phyloP scores from a whole-genome alignment of 2,113 vertebrate genomes.

The Micromys minutus region DNA sequence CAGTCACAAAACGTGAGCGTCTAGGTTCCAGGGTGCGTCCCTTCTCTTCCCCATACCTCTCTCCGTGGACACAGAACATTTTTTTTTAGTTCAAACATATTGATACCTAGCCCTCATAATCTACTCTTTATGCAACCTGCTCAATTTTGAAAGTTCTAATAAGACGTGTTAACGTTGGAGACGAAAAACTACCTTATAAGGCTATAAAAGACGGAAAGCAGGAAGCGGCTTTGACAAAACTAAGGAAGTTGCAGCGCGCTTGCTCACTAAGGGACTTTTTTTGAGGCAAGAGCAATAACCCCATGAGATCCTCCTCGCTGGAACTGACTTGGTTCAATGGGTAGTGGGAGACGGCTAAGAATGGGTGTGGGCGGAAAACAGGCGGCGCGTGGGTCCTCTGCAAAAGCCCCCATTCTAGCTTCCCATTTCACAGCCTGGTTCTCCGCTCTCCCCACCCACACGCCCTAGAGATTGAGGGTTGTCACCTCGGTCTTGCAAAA shows the following conservation, averaged over 20 bases:
- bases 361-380: background rate
- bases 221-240: constrained; percentile 94
- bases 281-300: constrained; percentile 76
- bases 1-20: background rate
- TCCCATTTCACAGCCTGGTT: constrained; percentile 12
- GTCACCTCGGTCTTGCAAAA: constrained; percentile 62
- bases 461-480: constrained; percentile 25
- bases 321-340: constrained; percentile 50
- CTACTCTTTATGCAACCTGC: constrained; percentile 35
- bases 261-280: constrained; percentile 86
- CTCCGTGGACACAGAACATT: background rate
- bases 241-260: constrained; percentile 92
- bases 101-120: background rate
- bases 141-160: constrained; percentile 75
- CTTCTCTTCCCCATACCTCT: background rate
- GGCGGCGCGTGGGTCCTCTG: constrained; percentile 24
- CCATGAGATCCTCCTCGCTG: constrained; percentile 67
- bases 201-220: constrained; percentile 92
- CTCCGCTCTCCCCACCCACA: constrained; percentile 54
- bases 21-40: background rate
- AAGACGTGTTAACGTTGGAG: constrained; percentile 84
- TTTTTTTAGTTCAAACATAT: background rate
- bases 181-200: constrained; percentile 95
- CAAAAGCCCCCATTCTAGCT: constrained; percentile 5
- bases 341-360: background rate